phyloP scores from a whole-genome alignment of 2,888 invertebrate species.

The Monochamus alternatus region DNA sequence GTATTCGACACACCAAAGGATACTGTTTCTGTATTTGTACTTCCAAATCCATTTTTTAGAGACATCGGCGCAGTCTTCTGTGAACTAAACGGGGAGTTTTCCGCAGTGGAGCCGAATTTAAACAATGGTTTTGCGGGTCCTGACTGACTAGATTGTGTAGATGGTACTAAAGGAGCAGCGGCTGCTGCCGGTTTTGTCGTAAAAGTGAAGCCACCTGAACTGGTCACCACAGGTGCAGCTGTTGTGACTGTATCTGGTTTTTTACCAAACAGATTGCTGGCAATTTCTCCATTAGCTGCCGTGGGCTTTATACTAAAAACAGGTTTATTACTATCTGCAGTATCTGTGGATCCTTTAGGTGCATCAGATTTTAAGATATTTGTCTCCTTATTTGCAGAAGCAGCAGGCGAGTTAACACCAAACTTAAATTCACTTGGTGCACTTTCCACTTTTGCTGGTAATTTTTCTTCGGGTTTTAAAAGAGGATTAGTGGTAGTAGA shows the following conservation, averaged over 20 bases:
- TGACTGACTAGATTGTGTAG: conserved; percentile 32
- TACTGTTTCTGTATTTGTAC: conserved; percentile 35
- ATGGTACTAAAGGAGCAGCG: conserved; percentile 26
- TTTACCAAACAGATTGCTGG: conserved; percentile 28
- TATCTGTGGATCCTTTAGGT: conserved; percentile 6
- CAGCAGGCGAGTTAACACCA: conserved; percentile 34
- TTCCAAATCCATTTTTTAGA: conserved; percentile 36
- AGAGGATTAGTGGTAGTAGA: conserved; percentile 46
- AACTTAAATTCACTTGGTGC: conserved; percentile 48
- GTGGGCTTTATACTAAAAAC: conserved; percentile 43
- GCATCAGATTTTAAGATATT: conserved; percentile 22
- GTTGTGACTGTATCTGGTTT: conserved; percentile 17
- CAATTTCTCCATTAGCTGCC: conserved; percentile 44
- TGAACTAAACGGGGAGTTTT: neutral
- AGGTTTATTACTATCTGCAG: conserved; percentile 11
- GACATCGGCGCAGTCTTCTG: neutral
- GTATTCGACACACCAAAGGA: conserved; percentile 31
- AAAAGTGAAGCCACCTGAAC: conserved; percentile 24
- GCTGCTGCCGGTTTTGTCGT: conserved; percentile 38
- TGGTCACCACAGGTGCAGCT: conserved; percentile 16
- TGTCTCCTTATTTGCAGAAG: conserved; percentile 9
- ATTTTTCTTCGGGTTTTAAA: conserved; percentile 51
- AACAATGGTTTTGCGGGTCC: conserved; percentile 18
- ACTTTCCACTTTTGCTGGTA: conserved; percentile 49
- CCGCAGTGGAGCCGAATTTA: conserved; percentile 20